Evolutionary conservation across 2,113 vertebrate genomes (phyloP).

Genomic region (Phylloscopus trochilus): DNA sequence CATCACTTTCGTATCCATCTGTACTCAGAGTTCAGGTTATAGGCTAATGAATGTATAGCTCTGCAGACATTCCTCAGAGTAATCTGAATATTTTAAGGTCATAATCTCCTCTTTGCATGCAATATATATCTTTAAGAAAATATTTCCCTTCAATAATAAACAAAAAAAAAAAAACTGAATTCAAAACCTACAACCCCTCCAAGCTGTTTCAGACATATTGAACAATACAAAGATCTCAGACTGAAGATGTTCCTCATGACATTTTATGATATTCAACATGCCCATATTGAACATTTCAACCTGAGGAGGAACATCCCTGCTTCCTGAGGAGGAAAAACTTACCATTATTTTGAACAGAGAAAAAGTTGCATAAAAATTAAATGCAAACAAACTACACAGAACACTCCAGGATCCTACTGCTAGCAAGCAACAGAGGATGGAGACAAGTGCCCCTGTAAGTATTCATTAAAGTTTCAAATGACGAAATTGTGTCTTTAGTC

Average conservation of each 20-base stretch:
- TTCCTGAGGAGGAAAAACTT: not conserved
- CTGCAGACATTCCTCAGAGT: not conserved
- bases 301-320: not conserved
- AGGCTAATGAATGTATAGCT: not conserved
- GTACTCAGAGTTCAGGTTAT: not conserved
- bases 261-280: not conserved
- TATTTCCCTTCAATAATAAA: not conserved
- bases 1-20: not conserved
- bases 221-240: not conserved
- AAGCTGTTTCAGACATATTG: not conserved
- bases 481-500: not conserved
- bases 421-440: not conserved
- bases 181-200: accelerated
- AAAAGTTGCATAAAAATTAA: not conserved
- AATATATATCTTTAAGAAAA: not conserved
- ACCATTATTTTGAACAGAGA: not conserved
- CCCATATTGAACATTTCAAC: not conserved
- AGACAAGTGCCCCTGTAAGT: not conserved
- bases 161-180: not conserved
- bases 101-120: not conserved
- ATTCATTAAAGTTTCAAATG: not conserved
- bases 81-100: not conserved
- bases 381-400: not conserved
- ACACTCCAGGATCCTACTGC: not conserved
- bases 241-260: not conserved